Evolutionary conservation across 2,113 vertebrate genomes (phyloP), one percentile per base, ranked within the genome.

Genomic region (Procavia capensis): DNA sequence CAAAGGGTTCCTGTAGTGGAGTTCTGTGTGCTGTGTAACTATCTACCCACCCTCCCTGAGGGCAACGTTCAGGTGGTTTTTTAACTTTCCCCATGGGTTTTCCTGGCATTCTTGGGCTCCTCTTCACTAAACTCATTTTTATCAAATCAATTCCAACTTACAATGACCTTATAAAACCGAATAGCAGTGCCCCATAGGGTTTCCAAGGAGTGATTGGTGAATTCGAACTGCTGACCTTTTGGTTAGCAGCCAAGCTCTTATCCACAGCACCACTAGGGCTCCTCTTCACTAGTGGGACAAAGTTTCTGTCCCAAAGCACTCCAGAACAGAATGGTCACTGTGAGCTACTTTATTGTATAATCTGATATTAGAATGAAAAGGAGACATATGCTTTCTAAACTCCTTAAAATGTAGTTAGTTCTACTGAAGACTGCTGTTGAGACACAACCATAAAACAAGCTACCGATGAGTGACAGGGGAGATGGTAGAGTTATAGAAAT

Each of bases 341-440:
- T 80, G 39, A 9, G 13, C 68, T 82, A 61, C 25, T 92, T 85
- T 91, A 27, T 93, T 95, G 82, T 63, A 19, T 66, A 88, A 83
- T 75, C 17, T 93, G 63, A 88, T 45, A 79, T 75, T 47, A 90
- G 43, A 93, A 83, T 59, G 29, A 50, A 94, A 95, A 24, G n/a
- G 9, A 22, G 70, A 75, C n/a, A 1, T 31, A 45, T 45, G 41
- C 4, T 90, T 88, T 93, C 61, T 75, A 88, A 95, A 45, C 19
- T 70, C 70, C 47, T 96, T 91, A 83, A 91, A 80, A 83, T 57
- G 20, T 16, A 63, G 14, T 88, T 16, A 63, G 14, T 88, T 96
- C 50, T 59, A 14, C 79, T 90, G 86, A 93, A 94, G 95, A 92
- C 66, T 95, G 59, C 59, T 94, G 6, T 85, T 57, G 45, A 91